A percentile compares a stretch with the other conserved stretches of the same genome.
phyloP scores from a whole-genome alignment of 2,797 vertebrate species.

The Toxotes lorentzi region DNA sequence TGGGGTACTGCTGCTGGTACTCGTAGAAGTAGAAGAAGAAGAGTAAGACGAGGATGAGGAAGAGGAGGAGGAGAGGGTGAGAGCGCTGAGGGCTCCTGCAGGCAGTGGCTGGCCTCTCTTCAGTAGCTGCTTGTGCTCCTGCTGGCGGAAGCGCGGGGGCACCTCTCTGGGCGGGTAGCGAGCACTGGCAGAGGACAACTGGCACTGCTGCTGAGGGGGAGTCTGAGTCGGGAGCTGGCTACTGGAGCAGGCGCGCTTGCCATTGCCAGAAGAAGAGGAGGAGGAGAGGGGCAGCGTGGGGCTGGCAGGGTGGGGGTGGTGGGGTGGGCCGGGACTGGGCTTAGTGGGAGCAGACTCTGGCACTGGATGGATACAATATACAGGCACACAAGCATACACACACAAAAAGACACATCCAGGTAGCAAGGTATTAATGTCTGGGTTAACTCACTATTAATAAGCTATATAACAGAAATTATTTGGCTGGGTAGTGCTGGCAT shows the following conservation, averaged over 20 bases:
- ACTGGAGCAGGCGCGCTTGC: conserved; percentile 85
- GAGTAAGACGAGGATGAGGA: conserved; percentile 62
- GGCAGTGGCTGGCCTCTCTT: conserved; percentile 96
- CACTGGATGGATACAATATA: conserved; percentile 85
- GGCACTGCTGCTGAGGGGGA: conserved; percentile 79
- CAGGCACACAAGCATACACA: conserved; percentile 55
- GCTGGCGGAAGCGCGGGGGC: conserved; percentile 97
- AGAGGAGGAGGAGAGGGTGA: conserved; percentile 70
- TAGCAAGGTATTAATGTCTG: conserved; percentile 66
- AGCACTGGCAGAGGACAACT: conserved; percentile 86
- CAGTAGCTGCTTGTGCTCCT: conserved; percentile 98
- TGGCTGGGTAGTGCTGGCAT: not conserved
- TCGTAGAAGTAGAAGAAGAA: conserved; percentile 65
- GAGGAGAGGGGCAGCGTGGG: conserved; percentile 90
- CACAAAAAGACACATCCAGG: conserved; percentile 67
- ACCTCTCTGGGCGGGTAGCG: conserved; percentile 96
- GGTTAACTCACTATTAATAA: conserved; percentile 38
- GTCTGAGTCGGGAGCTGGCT: conserved; percentile 82
- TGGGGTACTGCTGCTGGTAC: conserved; percentile 69
- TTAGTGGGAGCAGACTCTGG: conserved; percentile 92
- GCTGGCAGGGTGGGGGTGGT: conserved; percentile 85
- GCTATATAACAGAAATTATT: conserved; percentile 35
- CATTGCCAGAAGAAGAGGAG: conserved; percentile 88
- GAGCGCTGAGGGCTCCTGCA: conserved; percentile 83
- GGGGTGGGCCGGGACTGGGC: conserved; percentile 93